A percentile compares a stretch with the other conserved stretches of the same genome.
Conservation (phyloP, 1,140 invertebrate species). For the Branchinecta lynchi region DNA sequence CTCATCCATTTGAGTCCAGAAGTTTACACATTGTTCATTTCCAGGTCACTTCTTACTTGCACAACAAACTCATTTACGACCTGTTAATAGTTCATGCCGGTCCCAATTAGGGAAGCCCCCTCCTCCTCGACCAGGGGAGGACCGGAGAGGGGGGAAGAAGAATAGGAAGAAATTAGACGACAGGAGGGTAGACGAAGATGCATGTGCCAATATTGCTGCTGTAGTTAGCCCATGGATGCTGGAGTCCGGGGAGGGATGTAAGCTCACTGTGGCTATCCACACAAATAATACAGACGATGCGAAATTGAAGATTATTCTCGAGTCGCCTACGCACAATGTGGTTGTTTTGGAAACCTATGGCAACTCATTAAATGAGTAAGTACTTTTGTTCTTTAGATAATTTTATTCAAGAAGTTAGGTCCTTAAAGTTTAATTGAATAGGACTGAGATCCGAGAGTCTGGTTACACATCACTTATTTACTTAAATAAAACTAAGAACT, state of each 20-base stretch:
- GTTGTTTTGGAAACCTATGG: constrained; percentile 17
- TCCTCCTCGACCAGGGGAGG: background rate
- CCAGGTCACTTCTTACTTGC: background rate
- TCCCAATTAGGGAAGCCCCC: background rate
- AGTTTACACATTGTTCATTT: background rate
- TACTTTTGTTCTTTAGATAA: background rate
- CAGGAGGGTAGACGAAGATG: background rate
- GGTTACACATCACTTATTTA: too few species aligned
- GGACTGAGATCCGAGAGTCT: too few species aligned
- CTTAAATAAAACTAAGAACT: too few species aligned
- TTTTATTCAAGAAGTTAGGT: background rate
- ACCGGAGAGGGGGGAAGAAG: background rate
- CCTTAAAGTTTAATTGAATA: background rate
- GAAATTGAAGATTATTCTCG: constrained; percentile 19
- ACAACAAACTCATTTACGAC: background rate
- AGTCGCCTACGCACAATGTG: constrained; percentile 18
- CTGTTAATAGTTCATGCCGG: too few species aligned
- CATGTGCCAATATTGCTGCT: constrained; percentile 16
- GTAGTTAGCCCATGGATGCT: constrained; percentile 16
- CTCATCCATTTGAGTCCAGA: too few species aligned
- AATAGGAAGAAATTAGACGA: background rate
- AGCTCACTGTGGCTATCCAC: constrained; percentile 16
- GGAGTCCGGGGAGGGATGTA: constrained; percentile 18
- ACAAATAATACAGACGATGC: constrained; percentile 21
- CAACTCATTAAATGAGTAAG: constrained; percentile 19